phyloP scores from a whole-genome alignment of 2,797 vertebrate genomes.

The Myiotriccus ornatus region DNA sequence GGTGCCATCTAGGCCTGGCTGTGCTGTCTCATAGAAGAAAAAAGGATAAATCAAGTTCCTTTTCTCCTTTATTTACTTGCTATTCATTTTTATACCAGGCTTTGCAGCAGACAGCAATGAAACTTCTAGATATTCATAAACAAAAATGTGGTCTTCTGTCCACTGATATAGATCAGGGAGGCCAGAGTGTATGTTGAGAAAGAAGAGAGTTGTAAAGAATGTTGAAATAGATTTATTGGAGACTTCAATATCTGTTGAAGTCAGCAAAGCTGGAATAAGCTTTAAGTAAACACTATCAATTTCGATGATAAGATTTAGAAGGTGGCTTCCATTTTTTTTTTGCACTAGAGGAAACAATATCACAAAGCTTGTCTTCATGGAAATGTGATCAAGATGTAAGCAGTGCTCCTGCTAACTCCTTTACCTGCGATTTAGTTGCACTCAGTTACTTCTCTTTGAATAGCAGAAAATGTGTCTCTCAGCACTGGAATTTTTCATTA shows the following conservation, averaged over 20 bases:
- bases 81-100: constrained; percentile 27
- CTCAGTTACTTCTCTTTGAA: background rate
- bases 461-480: background rate
- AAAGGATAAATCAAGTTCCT: constrained; percentile 20
- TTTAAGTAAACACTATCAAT: constrained; percentile 69
- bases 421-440: constrained; percentile 21
- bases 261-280: constrained; percentile 62
- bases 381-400: constrained; percentile 44
- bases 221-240: constrained; percentile 63
- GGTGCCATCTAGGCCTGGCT: background rate
- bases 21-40: background rate
- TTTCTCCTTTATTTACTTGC: constrained; percentile 44
- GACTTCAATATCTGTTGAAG: constrained; percentile 64
- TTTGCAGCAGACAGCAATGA: constrained; percentile 14
- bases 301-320: constrained; percentile 68
- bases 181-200: constrained; percentile 15
- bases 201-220: constrained; percentile 32
- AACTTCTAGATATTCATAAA: constrained; percentile 42
- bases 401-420: background rate
- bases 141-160: constrained; percentile 34
- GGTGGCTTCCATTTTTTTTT: constrained; percentile 36
- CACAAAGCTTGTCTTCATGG: constrained; percentile 45
- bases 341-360: constrained; percentile 26
- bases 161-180: constrained; percentile 50
- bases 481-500: constrained; percentile 43